Evolutionary conservation across 2,113 vertebrate genomes (phyloP), one percentile per base, ranked within the genome.

Genomic region (Electrona antarctica): DNA sequence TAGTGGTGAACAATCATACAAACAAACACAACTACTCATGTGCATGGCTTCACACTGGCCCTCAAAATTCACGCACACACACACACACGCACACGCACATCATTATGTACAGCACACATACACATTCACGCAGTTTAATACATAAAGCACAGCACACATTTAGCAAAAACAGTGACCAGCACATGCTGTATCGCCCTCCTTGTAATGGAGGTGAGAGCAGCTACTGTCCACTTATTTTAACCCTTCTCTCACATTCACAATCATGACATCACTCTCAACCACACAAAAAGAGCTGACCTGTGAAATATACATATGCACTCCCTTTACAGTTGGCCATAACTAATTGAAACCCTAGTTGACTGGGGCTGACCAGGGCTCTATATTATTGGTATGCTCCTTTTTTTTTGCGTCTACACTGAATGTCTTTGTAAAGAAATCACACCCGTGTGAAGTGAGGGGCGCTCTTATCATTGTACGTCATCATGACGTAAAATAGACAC

Each of bases 1-100:
- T 75, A 81, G 78, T 90, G 73, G 79, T 89, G 86, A 91, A 89
- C 80, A 87, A 78, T 88, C 73, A 57, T 64, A 88, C 85, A 89
- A 82, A 82, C 85, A 86, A 89, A 91, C 74, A 83, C 75, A 87
- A 33, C 47, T 77, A 81, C 68, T 82, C 71, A 76, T 82, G 84
- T 86, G 84, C 84, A 88, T 85, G 80, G 76, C 79, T 84, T 79
- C 85, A 90, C 85, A 90, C 85, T 68, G 61, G 65, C 60, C 59
- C 51, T 45, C 60, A 46, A 13, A 45, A 48, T 7, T 21, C 61
- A 64, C 65, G 68, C 13, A 68, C 77, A 77, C 71, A 69, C 51
- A 12, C 74, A 74, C 77, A 70, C 54, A 54, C 57, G 71, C 67
- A 62, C 63, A 63, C 71, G 54, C 62, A 69, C 81, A 63, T 51